Base-by-base conservation (phyloP, 2,113 vertebrate species). In the Syngnathoides biaculeatus region DNA sequence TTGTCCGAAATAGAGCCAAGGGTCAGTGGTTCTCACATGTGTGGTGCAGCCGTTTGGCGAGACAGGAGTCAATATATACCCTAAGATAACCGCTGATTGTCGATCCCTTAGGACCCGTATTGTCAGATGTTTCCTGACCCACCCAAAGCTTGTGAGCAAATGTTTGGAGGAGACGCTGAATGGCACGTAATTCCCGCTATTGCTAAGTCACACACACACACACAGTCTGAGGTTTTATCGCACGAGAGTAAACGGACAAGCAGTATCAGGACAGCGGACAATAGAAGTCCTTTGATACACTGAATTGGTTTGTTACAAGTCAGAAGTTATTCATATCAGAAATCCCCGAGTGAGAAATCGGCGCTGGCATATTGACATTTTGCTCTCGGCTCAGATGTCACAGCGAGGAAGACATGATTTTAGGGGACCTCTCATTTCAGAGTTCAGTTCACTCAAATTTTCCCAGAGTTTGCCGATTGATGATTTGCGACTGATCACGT, bases 121-220 rank as follows among this genome's bases (percentile, higher is more conserved):
- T 79, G 77, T 89, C 82, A 81, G 83, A 88, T 84, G 86, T 82
- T 87, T 86, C 85, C 71, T 71, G 79, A 71, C 69, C 68, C 81
- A 72, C 75, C 84, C 82, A 70, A 77, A 78, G 74, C 80, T 85
- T 79, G 67, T 63, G 66, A 88, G 85, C 85, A 90, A 89, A 89
- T 90, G 88, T 87, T 86, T 78, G 35, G 76, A 79, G 80, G 71
- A 58, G 73, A 80, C 64, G 76, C 50, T 81, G 74, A 88, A 89
- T 88, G 82, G 80, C 84, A 80, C 77, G 67, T 70, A 62, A 27
- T 12, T 64, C 68, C 67, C 75, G 84, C 87, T 42, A 71, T 75
- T 79, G 87, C 80, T 80, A 71, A 79, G 79, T 86, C 73, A 70
- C 77, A 79, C 77, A 75, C 71, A 69, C 73, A 70, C 77, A 79